These are phyloP conservation scores for Drosophila saltans DNA, from an alignment of 1,140 invertebrate genomes.

Conservation along the genomic window DNA sequence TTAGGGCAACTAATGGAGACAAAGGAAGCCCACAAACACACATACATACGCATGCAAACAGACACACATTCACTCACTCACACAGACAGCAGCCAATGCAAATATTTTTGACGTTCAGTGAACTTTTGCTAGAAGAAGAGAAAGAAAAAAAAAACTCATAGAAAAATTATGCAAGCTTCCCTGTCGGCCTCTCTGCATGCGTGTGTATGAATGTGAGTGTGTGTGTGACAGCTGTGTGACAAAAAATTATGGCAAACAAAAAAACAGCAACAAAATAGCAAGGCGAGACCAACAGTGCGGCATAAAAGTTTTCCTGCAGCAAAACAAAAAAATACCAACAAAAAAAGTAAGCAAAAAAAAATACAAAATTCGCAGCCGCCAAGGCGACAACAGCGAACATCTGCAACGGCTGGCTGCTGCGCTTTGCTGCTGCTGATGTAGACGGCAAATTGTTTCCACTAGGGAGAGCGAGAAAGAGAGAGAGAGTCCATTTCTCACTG, in stretches of 20 bases:
- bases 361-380: constrained; percentile 38
- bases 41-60: constrained; percentile 14
- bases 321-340: constrained; percentile 36
- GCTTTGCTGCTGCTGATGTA: neutral
- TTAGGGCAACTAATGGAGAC: constrained; percentile 51
- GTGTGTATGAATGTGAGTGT: constrained; percentile 26
- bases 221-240: constrained; percentile 77
- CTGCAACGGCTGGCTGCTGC: constrained; percentile 54
- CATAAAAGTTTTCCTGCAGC: constrained; percentile 64
- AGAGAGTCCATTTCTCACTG: constrained; percentile 32
- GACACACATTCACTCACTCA: constrained; percentile 14
- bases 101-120: constrained; percentile 82
- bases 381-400: constrained; percentile 73
- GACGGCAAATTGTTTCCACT: neutral
- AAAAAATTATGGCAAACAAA: constrained; percentile 73
- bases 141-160: constrained; percentile 11
- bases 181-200: constrained; percentile 17
- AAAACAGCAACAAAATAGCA: constrained; percentile 59
- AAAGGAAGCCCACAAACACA: constrained; percentile 54
- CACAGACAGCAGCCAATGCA: constrained; percentile 53
- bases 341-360: constrained; percentile 16
- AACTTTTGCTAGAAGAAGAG: constrained; percentile 64
- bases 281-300: constrained; percentile 49
- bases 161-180: constrained; percentile 75
- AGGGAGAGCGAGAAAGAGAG: constrained; percentile 7